phyloP scores from a whole-genome alignment of 2,113 vertebrate species.

The Hyla sarda region DNA sequence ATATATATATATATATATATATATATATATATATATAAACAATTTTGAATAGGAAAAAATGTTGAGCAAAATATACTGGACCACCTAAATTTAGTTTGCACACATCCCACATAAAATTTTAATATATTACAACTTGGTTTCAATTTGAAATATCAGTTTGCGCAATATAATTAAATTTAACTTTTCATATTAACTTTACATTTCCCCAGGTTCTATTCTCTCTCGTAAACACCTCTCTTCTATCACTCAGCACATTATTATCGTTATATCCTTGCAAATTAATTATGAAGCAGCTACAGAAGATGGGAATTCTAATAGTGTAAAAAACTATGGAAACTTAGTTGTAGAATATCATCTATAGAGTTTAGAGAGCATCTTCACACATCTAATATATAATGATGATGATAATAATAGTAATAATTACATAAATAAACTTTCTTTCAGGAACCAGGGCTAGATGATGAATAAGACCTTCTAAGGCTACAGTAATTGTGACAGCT shows the following conservation, averaged over 20 bases:
- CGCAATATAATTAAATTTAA: conserved; percentile 24
- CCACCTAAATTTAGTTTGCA: not conserved
- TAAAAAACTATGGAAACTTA: not conserved
- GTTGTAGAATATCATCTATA: not conserved
- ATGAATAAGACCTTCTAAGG: not conserved
- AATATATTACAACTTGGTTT: conserved; percentile 1
- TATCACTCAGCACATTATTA: conserved; percentile 19
- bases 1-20: too few species aligned
- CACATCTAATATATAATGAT: not conserved
- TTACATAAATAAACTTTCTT: not conserved
- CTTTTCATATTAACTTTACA: conserved; percentile 20
- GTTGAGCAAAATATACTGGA: not conserved
- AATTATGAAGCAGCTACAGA: conserved; percentile 12
- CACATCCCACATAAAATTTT: not conserved
- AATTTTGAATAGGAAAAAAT: not conserved
- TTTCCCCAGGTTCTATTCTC: conserved; percentile 12
- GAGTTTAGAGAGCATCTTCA: not conserved
- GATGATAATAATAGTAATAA: too few species aligned
- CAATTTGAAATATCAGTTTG: conserved; percentile 22
- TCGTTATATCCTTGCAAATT: not conserved
- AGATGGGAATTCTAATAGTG: not conserved
- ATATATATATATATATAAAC: not conserved
- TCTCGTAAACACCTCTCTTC: not conserved
- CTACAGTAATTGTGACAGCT: not conserved
- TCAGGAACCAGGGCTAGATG: not conserved